Conservation (phyloP, 2,888 invertebrate genomes). For the Caenorhabditis sinica region DNA sequence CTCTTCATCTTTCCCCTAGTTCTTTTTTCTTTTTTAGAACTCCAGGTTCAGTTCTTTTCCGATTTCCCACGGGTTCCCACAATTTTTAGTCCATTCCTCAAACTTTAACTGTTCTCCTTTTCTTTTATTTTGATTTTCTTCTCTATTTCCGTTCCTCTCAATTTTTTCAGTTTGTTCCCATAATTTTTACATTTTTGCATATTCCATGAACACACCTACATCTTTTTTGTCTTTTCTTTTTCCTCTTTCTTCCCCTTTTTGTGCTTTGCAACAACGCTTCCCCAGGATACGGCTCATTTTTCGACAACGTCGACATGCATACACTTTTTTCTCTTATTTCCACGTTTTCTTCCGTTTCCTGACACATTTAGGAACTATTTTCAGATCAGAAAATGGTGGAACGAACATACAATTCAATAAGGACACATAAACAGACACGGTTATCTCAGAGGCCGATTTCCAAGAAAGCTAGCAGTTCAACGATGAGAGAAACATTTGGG, state of each 20-base stretch:
- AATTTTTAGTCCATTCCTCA: not conserved
- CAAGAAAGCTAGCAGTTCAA: conserved; percentile 40
- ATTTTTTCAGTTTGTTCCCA: conserved; percentile 23
- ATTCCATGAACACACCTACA: conserved; percentile 48
- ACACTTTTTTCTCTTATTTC: conserved; percentile 22
- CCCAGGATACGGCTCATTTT: conserved; percentile 56
- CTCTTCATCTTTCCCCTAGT: not conserved
- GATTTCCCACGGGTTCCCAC: conserved; percentile 9
- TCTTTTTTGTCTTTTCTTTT: not conserved
- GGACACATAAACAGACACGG: conserved; percentile 45
- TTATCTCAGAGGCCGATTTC: conserved; percentile 34
- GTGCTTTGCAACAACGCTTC: conserved; percentile 43
- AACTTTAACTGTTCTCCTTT: not conserved
- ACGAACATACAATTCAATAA: conserved; percentile 56
- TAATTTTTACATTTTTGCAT: conserved; percentile 51
- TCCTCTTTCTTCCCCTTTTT: conserved; percentile 12
- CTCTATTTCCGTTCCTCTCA: conserved; percentile 1
- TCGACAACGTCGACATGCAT: conserved; percentile 19
- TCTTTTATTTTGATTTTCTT: not conserved
- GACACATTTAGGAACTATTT: conserved; percentile 9
- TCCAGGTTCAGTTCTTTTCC: not conserved
- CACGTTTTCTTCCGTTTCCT: conserved; percentile 23
- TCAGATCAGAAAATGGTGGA: conserved; percentile 54
- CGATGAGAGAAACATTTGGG: conserved; percentile 66
- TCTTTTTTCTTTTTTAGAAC: conserved; percentile 4